Evolutionary conservation across 2,888 invertebrate species (phyloP), one percentile per base, ranked within the genome.

Genomic region (Spicauda simplicius): DNA sequence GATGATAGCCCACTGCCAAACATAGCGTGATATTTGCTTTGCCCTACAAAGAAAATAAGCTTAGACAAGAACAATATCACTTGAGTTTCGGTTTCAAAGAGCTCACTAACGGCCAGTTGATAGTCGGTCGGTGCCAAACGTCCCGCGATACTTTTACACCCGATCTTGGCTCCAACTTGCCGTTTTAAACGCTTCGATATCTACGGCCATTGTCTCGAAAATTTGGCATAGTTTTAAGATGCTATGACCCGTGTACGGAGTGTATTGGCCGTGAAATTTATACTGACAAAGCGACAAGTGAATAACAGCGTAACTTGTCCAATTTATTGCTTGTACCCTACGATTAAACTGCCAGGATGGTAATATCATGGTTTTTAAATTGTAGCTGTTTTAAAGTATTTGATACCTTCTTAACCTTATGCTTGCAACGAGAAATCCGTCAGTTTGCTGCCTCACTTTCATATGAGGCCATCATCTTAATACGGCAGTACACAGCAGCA

Each of bases 211-310:
- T 53, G 64, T 58, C 58, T 20, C 57, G 16, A 14, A 41, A 41
- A 64, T 64, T 64, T 64, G 64, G 64, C 64, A 64, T 18, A 64
- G 56, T 64, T 58, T 58, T 64, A 64, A 64, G 64, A 58, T 53
- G 52, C 52, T 64, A 53, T 58, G 64, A 57, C 48, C 64, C 64
- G 64, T 58, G 58, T 58, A 52, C 16, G 58, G 33, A 64, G 52
- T 50, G 64, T 58, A 64, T 64, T 64, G 20, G 25, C 50, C 64
- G 64, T 57, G 64, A 64, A 64, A 64, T 64, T 37, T 48, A 20
- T 64, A 52, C 57, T 57, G 64, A 52, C 64, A 33, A 2, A 6
- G 37, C 56, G 57, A 64, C 57, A 33, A 57, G 50, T 63, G 55
- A 55, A 55, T 59, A 48, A 10, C 16, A 30, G 25, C 30, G 10